These are phyloP conservation scores for Carabus problematicus DNA, from an alignment of 2,888 invertebrate genomes.

Conservation along the genomic window DNA sequence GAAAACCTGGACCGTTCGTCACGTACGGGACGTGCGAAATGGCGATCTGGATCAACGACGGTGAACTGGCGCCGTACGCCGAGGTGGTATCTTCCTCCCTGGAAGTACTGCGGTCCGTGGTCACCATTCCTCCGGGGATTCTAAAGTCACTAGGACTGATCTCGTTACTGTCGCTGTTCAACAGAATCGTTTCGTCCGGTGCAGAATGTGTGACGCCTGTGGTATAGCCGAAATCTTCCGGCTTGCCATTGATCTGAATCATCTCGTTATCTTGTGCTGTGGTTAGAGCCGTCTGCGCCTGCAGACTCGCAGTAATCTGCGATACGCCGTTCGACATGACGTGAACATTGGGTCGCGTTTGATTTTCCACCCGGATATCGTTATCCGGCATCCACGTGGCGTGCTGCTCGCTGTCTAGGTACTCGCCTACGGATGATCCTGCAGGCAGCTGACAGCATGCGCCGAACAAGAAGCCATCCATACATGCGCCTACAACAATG, in stretches of 20 bases:
- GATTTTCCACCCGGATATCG: slow-evolving; percentile 32
- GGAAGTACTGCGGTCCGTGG: slow-evolving; percentile 49
- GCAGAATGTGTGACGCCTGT: slow-evolving; percentile 56
- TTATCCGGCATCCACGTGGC: slow-evolving; percentile 48
- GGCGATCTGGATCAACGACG: slow-evolving; percentile 53
- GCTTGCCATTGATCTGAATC: slow-evolving; percentile 51
- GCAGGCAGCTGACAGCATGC: slow-evolving; percentile 84
- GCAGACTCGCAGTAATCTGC: slow-evolving; percentile 54
- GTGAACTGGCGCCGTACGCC: slow-evolving; percentile 50
- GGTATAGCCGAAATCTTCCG: slow-evolving; percentile 51
- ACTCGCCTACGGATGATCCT: slow-evolving; percentile 56
- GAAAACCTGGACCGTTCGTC: slow-evolving; percentile 51
- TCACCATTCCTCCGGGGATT: slow-evolving; percentile 49
- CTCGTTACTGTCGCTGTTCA: slow-evolving; percentile 64
- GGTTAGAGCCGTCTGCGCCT: slow-evolving; percentile 49
- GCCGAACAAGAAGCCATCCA: slow-evolving; percentile 92
- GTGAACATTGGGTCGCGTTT: slow-evolving; percentile 54
- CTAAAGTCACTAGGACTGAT: slow-evolving; percentile 55
- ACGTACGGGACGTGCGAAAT: slow-evolving; percentile 54
- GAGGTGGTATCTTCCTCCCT: slow-evolving; percentile 44
- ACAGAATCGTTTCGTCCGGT: slow-evolving; percentile 68
- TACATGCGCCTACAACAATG: slow-evolving; percentile 86
- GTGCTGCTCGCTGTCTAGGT: slow-evolving; percentile 48
- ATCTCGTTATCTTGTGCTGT: slow-evolving; percentile 56
- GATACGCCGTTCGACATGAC: slow-evolving; percentile 66